These are phyloP conservation scores for Orchestia grillus DNA, from an alignment of 1,140 invertebrate species.

Conservation along the genomic window DNA sequence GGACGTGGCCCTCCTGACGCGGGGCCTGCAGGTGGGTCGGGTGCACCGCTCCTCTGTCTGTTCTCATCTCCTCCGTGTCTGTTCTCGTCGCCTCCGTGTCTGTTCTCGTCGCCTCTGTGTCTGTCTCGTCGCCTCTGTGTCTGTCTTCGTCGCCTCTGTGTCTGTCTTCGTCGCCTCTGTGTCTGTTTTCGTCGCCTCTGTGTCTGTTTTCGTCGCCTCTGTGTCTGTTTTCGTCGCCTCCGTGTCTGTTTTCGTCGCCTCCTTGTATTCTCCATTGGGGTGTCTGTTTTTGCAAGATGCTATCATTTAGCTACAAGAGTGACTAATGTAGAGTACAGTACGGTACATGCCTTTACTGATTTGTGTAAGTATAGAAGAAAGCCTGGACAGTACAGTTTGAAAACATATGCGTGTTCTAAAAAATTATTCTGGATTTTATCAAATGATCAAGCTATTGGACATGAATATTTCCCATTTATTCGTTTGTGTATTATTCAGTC, in stretches of 20 bases:
- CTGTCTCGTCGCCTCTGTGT: no score
- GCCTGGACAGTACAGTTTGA: no score
- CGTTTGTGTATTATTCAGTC: no score
- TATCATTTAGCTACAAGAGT: neutral
- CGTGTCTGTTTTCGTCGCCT: neutral
- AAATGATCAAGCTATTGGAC: no score
- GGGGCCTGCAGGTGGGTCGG: slow-evolving; percentile 23
- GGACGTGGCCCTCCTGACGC: neutral
- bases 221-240: neutral
- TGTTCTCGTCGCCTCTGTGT: neutral
- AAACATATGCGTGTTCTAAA: no score
- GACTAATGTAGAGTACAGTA: no score
- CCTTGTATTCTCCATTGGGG: no score
- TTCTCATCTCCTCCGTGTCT: neutral
- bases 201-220: neutral
- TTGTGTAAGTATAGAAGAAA: no score
- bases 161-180: no score
- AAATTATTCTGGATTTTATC: no score
- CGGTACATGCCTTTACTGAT: no score
- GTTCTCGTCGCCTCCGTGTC: neutral
- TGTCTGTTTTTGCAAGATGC: neutral
- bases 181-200: neutral
- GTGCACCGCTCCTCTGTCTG: neutral
- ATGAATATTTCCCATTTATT: no score
- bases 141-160: neutral